Percentiles rank a stretch among this genome's conserved stretches.
Conservation (phyloP, 1,140 invertebrate species). For the Nasonia giraulti region DNA sequence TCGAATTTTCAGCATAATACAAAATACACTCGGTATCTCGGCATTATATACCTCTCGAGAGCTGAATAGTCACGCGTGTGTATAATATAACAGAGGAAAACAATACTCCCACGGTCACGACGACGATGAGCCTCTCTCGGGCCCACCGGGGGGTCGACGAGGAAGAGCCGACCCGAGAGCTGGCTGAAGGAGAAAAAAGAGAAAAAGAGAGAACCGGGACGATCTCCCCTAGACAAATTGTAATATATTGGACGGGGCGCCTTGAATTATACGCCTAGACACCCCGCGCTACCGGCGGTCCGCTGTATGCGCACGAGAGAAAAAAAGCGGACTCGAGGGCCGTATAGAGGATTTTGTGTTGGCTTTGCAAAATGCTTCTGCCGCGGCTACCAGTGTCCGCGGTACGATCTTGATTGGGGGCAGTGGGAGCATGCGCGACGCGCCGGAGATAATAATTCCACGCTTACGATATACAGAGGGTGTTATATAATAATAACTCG, state of each 20-base stretch:
- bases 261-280: slow-evolving; percentile 64
- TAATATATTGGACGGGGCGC: slow-evolving; percentile 68
- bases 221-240: slow-evolving; percentile 71
- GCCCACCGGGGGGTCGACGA: slow-evolving; percentile 57
- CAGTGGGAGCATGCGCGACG: not conserved
- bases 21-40: not conserved
- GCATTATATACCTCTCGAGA: not conserved
- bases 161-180: slow-evolving; percentile 39
- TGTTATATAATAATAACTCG: slow-evolving; percentile 18
- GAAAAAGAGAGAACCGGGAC: slow-evolving; percentile 44
- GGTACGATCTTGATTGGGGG: slow-evolving; percentile 26
- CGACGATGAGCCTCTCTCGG: slow-evolving; percentile 40
- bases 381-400: not conserved
- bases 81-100: slow-evolving; percentile 53
- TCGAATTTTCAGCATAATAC: not conserved
- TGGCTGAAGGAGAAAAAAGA: slow-evolving; percentile 23
- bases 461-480: not conserved
- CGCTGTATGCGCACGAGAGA: not conserved
- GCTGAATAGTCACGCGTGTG: not conserved
- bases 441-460: slow-evolving; percentile 34
- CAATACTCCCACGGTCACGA: slow-evolving; percentile 61
- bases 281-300: slow-evolving; percentile 32
- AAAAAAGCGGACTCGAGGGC: not conserved
- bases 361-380: not conserved
- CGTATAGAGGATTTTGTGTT: not conserved